Base-by-base conservation (phyloP, 2,113 vertebrate genomes). In the Scartelaos histophorus region DNA sequence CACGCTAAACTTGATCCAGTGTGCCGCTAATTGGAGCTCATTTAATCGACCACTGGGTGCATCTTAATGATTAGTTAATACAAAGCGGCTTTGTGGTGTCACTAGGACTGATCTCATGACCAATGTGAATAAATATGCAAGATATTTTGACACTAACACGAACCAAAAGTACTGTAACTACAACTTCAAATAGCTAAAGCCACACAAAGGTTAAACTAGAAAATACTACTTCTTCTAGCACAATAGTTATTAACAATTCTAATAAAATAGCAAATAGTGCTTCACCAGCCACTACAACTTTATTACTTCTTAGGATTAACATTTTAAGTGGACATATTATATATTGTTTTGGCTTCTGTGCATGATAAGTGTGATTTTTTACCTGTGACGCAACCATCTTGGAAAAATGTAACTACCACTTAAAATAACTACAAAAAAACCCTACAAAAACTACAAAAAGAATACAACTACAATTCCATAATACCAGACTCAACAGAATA, bases 41-140 rank as follows among this genome's bases (percentile, higher is more conserved):
- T 73, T 87, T 81, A 76, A 87, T 73, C 81, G 71, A 78, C 49
- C 72, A 71, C 17, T 79, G 66, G 71, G 76, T 66, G 46, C 16
- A 62, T 78, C 69, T 67, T 70, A 46, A 79, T 85, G 53, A 89
- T 78, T 51, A 76, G 51, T 67, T 43, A 78, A 84, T 67, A 56
- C 38, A 76, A 7, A 7, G 19, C 57, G 25, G 21, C 24, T 82
- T 54, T 79, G 21, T 76, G 71, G 15, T 13, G 34, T 47, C 64
- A 10, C 29, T 58, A n/a, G 11, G 25, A 34, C 58, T 34, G 58
- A 34, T 61, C 58, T 34, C 24, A 16, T 3, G 24, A 17, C 25
- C 24, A 61, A 34, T 34, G 25, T 15, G 15, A 58, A 58, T 54
- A 54, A 3, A 54, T 19, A 53, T 19, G 16, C 47, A 51, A 17